Conservation (phyloP, 2,888 invertebrate species). For the Sinopyrophorus schimmeli region DNA sequence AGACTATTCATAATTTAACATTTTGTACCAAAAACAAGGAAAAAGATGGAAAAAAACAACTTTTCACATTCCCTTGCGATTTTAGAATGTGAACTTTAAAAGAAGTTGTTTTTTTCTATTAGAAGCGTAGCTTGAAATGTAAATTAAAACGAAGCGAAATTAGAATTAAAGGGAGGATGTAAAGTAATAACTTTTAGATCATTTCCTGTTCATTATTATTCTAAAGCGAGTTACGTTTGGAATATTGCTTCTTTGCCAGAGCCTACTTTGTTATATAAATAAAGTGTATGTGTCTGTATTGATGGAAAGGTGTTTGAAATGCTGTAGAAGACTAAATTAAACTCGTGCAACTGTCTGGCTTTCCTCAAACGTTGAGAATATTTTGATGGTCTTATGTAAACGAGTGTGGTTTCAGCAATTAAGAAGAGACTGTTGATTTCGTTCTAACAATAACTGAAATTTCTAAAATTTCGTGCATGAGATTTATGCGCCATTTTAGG, state of each 20-base stretch:
- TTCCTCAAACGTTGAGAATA: conserved; percentile 5
- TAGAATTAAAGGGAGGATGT: neutral
- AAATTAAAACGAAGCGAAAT: too few species aligned
- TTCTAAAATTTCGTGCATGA: conserved; percentile 1
- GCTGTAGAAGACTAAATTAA: conserved; percentile 10
- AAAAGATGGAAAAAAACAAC: too few species aligned
- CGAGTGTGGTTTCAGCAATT: conserved; percentile 11
- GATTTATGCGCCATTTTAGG: neutral
- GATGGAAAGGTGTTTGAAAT: conserved; percentile 6
- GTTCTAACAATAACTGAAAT: conserved; percentile 6
- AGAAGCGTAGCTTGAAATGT: too few species aligned
- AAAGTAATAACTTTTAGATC: neutral
- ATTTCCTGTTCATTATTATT: neutral
- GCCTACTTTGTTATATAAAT: conserved; percentile 7
- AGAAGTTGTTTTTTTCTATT: too few species aligned
- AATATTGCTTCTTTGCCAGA: neutral
- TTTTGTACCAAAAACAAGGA: too few species aligned
- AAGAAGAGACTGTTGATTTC: conserved; percentile 9
- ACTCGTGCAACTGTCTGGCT: conserved; percentile 8
- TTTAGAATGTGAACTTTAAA: too few species aligned
- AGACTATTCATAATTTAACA: too few species aligned
- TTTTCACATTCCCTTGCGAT: too few species aligned
- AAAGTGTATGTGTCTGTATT: neutral
- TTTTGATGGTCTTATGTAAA: conserved; percentile 13
- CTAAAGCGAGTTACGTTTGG: neutral